These are phyloP conservation scores for Megaleporinus macrocephalus DNA, from an alignment of 2,113 vertebrate species.

Conservation along the genomic window DNA sequence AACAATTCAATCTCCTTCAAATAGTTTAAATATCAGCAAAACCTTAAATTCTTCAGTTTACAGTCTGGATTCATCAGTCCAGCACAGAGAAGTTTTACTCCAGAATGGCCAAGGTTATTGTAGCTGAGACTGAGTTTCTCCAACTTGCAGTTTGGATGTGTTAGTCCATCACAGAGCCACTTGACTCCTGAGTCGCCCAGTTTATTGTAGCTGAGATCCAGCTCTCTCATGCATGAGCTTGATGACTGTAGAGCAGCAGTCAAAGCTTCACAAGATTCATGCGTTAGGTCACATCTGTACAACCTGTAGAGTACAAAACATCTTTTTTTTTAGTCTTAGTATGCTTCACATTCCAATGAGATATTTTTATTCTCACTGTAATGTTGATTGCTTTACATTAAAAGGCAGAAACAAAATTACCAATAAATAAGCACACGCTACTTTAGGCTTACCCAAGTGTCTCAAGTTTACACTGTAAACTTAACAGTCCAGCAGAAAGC, in stretches of 20 bases:
- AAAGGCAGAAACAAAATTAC: too few relatives aligned
- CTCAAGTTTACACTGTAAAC: constrained; percentile 55
- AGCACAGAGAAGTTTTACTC: neutral
- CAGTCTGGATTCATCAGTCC: constrained; percentile 27
- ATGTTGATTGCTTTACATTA: too few relatives aligned
- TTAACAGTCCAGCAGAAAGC: constrained; percentile 56
- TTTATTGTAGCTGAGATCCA: constrained; percentile 41
- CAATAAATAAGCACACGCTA: too few relatives aligned
- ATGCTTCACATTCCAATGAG: neutral
- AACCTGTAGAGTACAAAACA: neutral
- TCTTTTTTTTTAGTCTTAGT: neutral
- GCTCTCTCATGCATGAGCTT: neutral
- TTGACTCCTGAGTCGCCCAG: constrained; percentile 16
- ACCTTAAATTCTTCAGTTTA: constrained; percentile 41
- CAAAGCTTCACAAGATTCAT: constrained; percentile 36
- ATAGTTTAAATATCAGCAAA: too few relatives aligned
- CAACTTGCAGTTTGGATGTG: constrained; percentile 30
- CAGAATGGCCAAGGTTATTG: constrained; percentile 39
- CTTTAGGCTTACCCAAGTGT: constrained; percentile 43
- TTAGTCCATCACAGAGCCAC: constrained; percentile 34
- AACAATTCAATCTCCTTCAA: too few relatives aligned
- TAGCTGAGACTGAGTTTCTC: constrained; percentile 40
- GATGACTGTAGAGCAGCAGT: constrained; percentile 29
- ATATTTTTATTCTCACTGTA: neutral
- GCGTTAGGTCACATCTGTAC: constrained; percentile 41